Base-by-base conservation (phyloP, 2,113 vertebrate species). In the Cheirogaleus medius region DNA sequence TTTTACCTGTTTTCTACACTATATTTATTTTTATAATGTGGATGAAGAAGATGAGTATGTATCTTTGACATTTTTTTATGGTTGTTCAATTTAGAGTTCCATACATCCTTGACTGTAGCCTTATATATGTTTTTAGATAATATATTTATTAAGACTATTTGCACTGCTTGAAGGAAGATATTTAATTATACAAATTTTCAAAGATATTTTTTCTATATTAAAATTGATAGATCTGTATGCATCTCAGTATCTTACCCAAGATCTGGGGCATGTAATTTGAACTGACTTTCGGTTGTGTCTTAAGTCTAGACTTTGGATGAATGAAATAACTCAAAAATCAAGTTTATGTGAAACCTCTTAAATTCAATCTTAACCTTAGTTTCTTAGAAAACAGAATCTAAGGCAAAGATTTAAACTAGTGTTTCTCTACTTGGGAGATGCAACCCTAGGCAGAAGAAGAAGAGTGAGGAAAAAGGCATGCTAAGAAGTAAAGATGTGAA, bases 21-120 rank as follows among this genome's bases (percentile, higher is more conserved):
- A 8, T 73, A 68, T 94, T 97, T 92, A 81, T 78, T 89, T 96
- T 86, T 60, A 81, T 87, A 52, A 91, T n/a, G 14, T 42, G 1
- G 58, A n/a, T 60, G 15, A 81, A 84, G 54, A 58, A 11, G 37
- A 64, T 71, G 29, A 91, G 27, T 89, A 91, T 94, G 77, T 91
- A 68, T 32, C 49, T 63, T 89, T 82, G 71, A 58, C 29, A 73
- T 3, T 68, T 42, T 66, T 93, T 85, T 88, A 42, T 88, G 63
- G 1, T 71, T 93, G 14, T 81, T 90, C 14, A 32, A 6, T 9
- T 20, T 44, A 91, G 71, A 71, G 14, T 77, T 74, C 90, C 68
- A 58, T 66, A 44, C 18, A 58, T 34, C 34, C 74, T 92, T 94
- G 27, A 11, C 68, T 64, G 32, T 54, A 92, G 9, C 15, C 18